A percentile compares a stretch with the other conserved stretches of the same genome.
phyloP scores from a whole-genome alignment of 2,113 vertebrate species.

The Proteles cristata region DNA sequence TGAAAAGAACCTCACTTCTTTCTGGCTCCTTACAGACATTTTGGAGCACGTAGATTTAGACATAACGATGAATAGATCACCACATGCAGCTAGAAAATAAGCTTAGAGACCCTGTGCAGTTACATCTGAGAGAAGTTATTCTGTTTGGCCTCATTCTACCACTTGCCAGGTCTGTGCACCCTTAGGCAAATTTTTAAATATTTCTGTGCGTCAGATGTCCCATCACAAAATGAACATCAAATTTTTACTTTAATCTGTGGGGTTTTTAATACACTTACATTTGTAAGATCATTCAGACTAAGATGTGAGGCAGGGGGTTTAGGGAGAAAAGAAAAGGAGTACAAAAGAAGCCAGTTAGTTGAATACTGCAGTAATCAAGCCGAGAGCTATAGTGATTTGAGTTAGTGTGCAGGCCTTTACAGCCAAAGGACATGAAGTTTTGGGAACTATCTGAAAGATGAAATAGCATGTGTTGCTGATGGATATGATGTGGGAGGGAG shows the following conservation, averaged over 20 bases:
- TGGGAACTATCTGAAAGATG: not conserved
- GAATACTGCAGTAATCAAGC: not conserved
- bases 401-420: not conserved
- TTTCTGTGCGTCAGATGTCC: not conserved
- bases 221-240: not conserved
- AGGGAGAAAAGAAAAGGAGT: not conserved
- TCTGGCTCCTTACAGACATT: not conserved
- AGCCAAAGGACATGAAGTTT: not conserved
- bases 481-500: not conserved
- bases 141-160: not conserved
- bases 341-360: not conserved
- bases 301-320: not conserved
- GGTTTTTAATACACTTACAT: too few species aligned
- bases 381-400: not conserved
- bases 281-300: not conserved
- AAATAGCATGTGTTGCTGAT: constrained; percentile 16
- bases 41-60: not conserved
- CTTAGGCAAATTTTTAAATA: not conserved
- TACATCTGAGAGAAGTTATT: not conserved
- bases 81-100: not conserved
- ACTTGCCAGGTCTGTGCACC: not conserved
- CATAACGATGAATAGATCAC: accelerated
- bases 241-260: not conserved
- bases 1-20: not conserved
- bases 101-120: not conserved